A percentile compares a stretch with the other conserved stretches of the same genome.
Evolutionary conservation across 2,888 invertebrate genomes (phyloP).

Genomic region (Parasteatoda lunata): DNA sequence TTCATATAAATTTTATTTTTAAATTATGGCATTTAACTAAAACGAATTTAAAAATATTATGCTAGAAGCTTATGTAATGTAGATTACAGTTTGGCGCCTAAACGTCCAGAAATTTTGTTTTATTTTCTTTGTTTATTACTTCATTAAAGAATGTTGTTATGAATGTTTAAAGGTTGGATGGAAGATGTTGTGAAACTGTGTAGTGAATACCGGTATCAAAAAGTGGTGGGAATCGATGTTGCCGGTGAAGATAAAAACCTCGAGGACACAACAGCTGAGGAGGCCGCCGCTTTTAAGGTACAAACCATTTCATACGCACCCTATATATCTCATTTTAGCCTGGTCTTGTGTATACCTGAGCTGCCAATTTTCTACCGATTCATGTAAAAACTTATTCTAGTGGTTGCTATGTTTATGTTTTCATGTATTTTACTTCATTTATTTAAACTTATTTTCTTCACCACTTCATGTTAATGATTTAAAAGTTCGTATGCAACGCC

Average conservation of each 20-base stretch:
- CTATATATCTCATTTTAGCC: neutral
- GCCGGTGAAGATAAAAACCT: conserved; percentile 73
- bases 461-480: no score
- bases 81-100: no score
- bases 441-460: neutral
- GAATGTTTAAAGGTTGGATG: conserved; percentile 71
- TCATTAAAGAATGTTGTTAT: neutral
- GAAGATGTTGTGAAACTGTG: conserved; percentile 75
- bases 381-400: neutral
- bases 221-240: conserved; percentile 78
- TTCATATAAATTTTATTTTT: no score
- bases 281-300: conserved; percentile 38
- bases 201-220: conserved; percentile 74
- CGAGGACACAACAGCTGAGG: conserved; percentile 12
- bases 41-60: no score
- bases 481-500: no score
- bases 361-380: neutral
- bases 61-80: no score
- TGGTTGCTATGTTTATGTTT: neutral
- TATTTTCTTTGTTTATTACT: neutral
- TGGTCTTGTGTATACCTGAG: neutral
- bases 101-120: neutral
- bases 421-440: neutral
- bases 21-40: no score
- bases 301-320: neutral